phyloP scores from a whole-genome alignment of 2,797 vertebrate genomes.

The Gouania willdenowi region DNA sequence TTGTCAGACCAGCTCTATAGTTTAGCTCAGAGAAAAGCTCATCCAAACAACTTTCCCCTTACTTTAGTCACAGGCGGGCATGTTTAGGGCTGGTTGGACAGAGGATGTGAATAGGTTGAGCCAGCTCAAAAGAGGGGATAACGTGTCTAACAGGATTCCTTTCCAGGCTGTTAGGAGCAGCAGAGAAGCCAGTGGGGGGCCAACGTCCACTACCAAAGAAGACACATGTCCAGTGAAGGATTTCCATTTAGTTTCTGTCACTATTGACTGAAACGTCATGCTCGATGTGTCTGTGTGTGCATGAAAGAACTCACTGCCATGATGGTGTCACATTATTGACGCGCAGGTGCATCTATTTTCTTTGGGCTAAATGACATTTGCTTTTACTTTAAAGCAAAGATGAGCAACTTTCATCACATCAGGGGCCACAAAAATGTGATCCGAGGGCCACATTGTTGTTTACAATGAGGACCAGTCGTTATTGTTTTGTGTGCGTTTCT shows the following conservation, averaged over 20 bases:
- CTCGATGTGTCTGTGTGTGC: conserved; percentile 22
- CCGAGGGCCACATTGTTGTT: no score
- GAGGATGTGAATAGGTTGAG: conserved; percentile 27
- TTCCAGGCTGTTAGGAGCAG: conserved; percentile 63
- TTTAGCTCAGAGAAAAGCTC: conserved; percentile 5
- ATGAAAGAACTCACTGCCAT: conserved; percentile 29
- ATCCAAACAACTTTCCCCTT: not conserved
- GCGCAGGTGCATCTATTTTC: conserved; percentile 56
- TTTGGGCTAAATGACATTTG: conserved; percentile 34
- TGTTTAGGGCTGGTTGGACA: conserved; percentile 11
- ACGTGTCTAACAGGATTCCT: conserved; percentile 59
- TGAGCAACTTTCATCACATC: no score
- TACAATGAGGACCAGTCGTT: no score
- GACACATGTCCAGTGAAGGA: conserved; percentile 64
- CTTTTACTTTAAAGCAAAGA: conserved; percentile 35
- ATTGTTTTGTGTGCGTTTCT: no score
- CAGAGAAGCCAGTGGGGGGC: conserved; percentile 53
- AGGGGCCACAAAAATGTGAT: no score
- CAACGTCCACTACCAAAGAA: conserved; percentile 52
- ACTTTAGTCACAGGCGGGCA: not conserved
- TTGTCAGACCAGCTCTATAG: not conserved
- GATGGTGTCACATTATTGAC: conserved; percentile 53
- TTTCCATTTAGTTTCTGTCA: conserved; percentile 64
- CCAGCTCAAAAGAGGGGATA: conserved; percentile 46
- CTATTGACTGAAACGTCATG: conserved; percentile 43